A percentile compares a stretch with the other conserved stretches of the same genome.
Evolutionary conservation across 1,140 invertebrate species (phyloP).

Genomic region (Leptonema lineaticorne): DNA sequence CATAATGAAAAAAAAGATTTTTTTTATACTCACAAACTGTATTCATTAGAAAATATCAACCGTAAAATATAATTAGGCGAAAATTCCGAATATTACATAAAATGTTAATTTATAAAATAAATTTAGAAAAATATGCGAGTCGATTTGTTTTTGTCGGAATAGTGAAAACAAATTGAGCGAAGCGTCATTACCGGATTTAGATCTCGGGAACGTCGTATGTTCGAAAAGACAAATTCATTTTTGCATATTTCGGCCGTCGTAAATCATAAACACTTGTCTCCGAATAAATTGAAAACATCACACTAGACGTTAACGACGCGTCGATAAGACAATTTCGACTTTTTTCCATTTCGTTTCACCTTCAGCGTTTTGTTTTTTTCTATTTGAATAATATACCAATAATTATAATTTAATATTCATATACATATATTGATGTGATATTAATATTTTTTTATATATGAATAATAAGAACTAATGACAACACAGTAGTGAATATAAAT

Average conservation of each 20-base stretch:
- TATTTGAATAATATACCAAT: too few relatives aligned
- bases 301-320: background rate
- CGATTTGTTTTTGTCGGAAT: constrained; percentile 6
- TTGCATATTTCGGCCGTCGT: constrained; percentile 14
- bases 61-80: too few relatives aligned
- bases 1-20: too few relatives aligned
- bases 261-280: constrained; percentile 22
- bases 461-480: too few relatives aligned
- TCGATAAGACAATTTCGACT: too few relatives aligned
- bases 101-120: too few relatives aligned
- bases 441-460: background rate
- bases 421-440: too few relatives aligned
- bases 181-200: constrained; percentile 6
- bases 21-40: too few relatives aligned
- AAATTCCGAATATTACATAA: too few relatives aligned
- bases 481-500: too few relatives aligned
- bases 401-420: too few relatives aligned
- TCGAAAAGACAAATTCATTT: background rate
- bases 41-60: too few relatives aligned
- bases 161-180: background rate
- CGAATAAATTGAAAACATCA: constrained; percentile 14
- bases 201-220: background rate
- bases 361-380: background rate
- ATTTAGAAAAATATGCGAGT: background rate
- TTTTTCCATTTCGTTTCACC: background rate